These are phyloP conservation scores for Drosophila vallismaia DNA, from an alignment of 2,888 invertebrate genomes.

Conservation along the genomic window DNA sequence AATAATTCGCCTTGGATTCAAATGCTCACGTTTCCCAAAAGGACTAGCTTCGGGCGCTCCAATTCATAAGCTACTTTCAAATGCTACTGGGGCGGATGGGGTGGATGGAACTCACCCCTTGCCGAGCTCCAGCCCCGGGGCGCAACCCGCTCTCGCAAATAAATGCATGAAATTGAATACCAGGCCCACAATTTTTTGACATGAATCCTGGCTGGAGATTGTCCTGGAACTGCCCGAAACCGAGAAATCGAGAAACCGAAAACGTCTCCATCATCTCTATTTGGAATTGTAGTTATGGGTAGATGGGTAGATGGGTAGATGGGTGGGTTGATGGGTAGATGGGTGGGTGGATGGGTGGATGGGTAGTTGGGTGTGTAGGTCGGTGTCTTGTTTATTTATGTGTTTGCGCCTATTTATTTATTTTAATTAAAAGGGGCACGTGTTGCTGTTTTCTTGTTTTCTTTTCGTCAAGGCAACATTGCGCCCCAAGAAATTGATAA, in stretches of 20 bases:
- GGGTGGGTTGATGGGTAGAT: not conserved
- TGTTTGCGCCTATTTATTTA: slow-evolving; percentile 72
- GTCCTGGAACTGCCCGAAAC: no score
- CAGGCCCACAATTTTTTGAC: slow-evolving; percentile 64
- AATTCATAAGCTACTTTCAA: slow-evolving; percentile 50
- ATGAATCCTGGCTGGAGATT: not conserved
- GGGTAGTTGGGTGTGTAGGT: not conserved
- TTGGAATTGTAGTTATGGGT: slow-evolving; percentile 36
- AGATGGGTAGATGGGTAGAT: not conserved
- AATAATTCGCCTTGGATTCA: slow-evolving; percentile 75
- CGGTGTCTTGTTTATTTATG: slow-evolving; percentile 49
- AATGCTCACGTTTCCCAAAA: slow-evolving; percentile 75
- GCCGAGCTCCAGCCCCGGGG: slow-evolving; percentile 31
- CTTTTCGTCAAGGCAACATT: slow-evolving; percentile 58
- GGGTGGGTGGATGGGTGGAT: not conserved
- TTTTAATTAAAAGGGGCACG: slow-evolving; percentile 77
- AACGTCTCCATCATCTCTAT: slow-evolving; percentile 48
- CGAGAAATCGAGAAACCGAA: slow-evolving; percentile 15
- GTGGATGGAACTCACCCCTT: slow-evolving; percentile 44
- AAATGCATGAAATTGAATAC: slow-evolving; percentile 77
- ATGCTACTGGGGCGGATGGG: slow-evolving; percentile 15
- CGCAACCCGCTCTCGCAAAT: slow-evolving; percentile 61
- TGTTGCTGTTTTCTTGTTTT: slow-evolving; percentile 75
- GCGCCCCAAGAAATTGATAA: slow-evolving; percentile 31
- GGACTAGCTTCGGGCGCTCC: slow-evolving; percentile 42